Conservation (phyloP, 2,888 invertebrate species). For the Trimorus sp. region DNA sequence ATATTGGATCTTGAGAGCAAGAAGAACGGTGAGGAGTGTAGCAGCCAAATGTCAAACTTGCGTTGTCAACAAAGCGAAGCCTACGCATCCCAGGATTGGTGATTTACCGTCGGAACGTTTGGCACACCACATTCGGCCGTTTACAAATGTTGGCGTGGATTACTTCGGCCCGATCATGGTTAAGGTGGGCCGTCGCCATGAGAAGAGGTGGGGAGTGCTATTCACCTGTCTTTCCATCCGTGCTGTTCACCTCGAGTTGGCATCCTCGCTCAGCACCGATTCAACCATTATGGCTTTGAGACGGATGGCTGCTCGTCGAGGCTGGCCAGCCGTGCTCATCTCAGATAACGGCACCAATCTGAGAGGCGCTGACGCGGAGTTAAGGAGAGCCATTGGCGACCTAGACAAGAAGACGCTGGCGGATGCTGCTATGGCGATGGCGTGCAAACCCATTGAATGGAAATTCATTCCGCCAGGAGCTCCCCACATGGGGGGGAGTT, state of each 20-base stretch:
- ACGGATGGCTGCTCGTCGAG: constrained; percentile 34
- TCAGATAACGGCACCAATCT: constrained; percentile 66
- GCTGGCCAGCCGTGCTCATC: constrained; percentile 24
- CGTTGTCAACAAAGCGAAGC: not conserved
- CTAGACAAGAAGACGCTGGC: not conserved
- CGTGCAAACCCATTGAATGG: constrained; percentile 14
- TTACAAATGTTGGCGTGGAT: constrained; percentile 37
- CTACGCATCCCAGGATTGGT: not conserved
- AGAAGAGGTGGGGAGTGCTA: constrained; percentile 67
- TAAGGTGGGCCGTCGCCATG: constrained; percentile 24
- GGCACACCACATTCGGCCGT: constrained; percentile 6
- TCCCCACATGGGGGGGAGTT: constrained; percentile 47
- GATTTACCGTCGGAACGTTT: not conserved
- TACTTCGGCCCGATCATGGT: constrained; percentile 13
- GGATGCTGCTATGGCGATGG: not conserved
- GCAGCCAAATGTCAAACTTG: not conserved
- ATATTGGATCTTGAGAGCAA: constrained; percentile 1
- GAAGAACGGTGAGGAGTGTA: not conserved
- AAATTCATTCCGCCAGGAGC: constrained; percentile 47
- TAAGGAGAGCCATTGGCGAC: not conserved
- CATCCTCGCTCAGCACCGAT: constrained; percentile 36
- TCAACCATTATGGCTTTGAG: constrained; percentile 58
- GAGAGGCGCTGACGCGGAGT: constrained; percentile 3
- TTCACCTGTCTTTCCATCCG: constrained; percentile 55
- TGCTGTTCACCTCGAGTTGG: constrained; percentile 64